Evolutionary conservation across 2,113 vertebrate species (phyloP), one percentile per base, ranked within the genome.

Genomic region (Montifringilla adamsi): DNA sequence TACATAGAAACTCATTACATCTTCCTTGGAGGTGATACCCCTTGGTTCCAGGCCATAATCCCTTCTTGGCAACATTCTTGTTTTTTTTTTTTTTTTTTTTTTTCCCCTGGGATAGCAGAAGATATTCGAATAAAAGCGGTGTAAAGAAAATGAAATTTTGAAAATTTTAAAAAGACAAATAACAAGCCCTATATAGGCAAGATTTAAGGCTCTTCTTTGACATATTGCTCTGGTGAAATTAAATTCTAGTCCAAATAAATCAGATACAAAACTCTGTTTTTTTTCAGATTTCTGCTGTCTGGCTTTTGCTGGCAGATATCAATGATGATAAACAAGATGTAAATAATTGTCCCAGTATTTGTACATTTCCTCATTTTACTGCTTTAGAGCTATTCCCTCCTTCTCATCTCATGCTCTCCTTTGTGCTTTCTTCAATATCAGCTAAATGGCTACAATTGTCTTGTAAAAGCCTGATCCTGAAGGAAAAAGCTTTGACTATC

Each of bases 401-500:
- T 83, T 88, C 28, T 80, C 26, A 18, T 67, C 28, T 80, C 37
- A 64, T 47, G 33, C 4, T 84, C 4, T 23, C 58, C 9, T 78
- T 94, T 78, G 52, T 81, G 50, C 15, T 94, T 93, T 88, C 69
- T 64, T 92, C 73, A 64, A 28, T 84, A 86, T 86, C 46, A 84
- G 30, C 39, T 73, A 60, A 46, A 62, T 82, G 37, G 92, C 52
- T 88, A 46, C 49, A 96, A 72, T 49, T 15, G 14, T 86, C 44
- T 53, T 88, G 31, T 60, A 80, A 97, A 94, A 87, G 79, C 43
- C 66, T 43, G 47, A 84, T 94, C 64, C 87, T 95, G 74, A 83
- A 96, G 33, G 47, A 87, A 92, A 82, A 66, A 75, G 60, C 60
- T 85, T 56, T 86, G 73, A 59, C 83, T 92, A 92, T 90, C 90